These are phyloP conservation scores for Catocala sponsa DNA, from an alignment of 2,888 invertebrate genomes.

Conservation along the genomic window DNA sequence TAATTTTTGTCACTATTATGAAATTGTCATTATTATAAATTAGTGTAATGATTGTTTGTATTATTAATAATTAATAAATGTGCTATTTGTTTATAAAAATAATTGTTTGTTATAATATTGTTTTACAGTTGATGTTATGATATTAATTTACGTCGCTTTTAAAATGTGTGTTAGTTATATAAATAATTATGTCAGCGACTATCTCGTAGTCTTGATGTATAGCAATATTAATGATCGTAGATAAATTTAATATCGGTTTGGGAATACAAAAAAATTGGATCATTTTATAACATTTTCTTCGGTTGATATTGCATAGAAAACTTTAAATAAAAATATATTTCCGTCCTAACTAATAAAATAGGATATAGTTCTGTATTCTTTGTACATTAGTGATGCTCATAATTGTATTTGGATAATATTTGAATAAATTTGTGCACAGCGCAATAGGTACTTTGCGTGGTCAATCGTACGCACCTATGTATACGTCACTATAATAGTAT, in stretches of 20 bases:
- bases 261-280: constrained; percentile 40
- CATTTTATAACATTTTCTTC: background rate
- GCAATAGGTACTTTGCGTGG: too few relatives aligned
- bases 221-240: constrained; percentile 76
- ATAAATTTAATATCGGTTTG: constrained; percentile 77
- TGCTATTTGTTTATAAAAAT: constrained; percentile 29
- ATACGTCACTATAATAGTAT: too few relatives aligned
- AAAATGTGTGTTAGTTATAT: constrained; percentile 58
- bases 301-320: constrained; percentile 2
- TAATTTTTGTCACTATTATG: constrained; percentile 25
- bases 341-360: constrained; percentile 44
- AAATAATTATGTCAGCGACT: constrained; percentile 52
- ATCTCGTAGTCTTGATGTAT: constrained; percentile 77
- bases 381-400: background rate
- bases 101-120: constrained; percentile 33
- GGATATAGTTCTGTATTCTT: constrained; percentile 16
- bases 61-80: constrained; percentile 40
- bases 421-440: too few relatives aligned
- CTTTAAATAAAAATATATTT: constrained; percentile 29
- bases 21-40: constrained; percentile 39
- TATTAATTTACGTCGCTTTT: constrained; percentile 54
- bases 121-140: constrained; percentile 35
- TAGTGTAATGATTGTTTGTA: constrained; percentile 47
- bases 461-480: too few relatives aligned
- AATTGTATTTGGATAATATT: too few relatives aligned